Evolutionary conservation across 1,140 invertebrate species (phyloP), one percentile per base, ranked within the genome.

Genomic region (Drosophila nasuta): DNA sequence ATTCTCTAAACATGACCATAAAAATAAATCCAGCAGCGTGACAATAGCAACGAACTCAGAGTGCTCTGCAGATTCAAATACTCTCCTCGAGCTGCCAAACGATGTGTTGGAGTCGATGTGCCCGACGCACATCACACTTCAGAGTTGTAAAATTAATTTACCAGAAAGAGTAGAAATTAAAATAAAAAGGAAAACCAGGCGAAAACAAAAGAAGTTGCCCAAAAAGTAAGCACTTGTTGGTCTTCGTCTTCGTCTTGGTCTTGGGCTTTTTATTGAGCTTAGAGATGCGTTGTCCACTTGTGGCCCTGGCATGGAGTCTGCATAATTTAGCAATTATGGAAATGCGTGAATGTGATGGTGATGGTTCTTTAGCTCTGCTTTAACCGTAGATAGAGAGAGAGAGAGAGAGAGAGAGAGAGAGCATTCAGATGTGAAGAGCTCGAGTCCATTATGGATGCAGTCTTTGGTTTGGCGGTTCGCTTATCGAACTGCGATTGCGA

Each of bases 311-410:
- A 52, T 52, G 28, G 49, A 35, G 28, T 79, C 77, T 81, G 81
- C 81, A 89, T 88, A 89, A 89, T 88, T 89, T 85, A 88, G 86
- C 85, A 89, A 88, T 89, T 88, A 88, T 89, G 85, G 85, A 88
- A 88, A 88, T 88, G 77, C 81, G 81, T 85, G 62, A 60, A 52
- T 73, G 43, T 52, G 67, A 15, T 25, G 49, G 17, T 35, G 4
- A 4, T 46, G 51, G 35, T 65, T 54, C n/a, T 54, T 28, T 52
- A 41, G 11, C 20, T 11, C 45, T 17, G 45, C 15, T 58, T 63
- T 17, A 20, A 20, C 49, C 17, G 28, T 41, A 58, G 17, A 33
- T 58, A 69, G 6, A 33, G 30, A 6, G 17, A 7, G 30, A 33
- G 30, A 69, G 6, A 33, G 30, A 6, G 17, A 7, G 30, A 33